Percentiles rank a stretch among this genome's conserved stretches.
Conservation (phyloP, 2,113 vertebrate genomes). For the Prietella phreatophila region DNA sequence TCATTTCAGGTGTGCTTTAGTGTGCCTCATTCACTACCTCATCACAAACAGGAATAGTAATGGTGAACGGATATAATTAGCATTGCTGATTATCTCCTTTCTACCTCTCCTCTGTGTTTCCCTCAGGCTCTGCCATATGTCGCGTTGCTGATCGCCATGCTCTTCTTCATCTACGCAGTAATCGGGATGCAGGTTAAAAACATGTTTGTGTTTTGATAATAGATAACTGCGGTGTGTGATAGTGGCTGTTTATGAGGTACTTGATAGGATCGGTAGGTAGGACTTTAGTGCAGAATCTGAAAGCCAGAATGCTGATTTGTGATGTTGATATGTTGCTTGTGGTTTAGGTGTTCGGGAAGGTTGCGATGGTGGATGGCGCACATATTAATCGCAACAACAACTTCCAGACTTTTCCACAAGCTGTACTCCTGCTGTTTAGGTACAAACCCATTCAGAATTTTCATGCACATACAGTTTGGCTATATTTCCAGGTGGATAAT, state of each 20-base stretch:
- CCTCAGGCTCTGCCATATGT: constrained; percentile 94
- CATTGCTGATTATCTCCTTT: background rate
- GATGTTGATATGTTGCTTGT: background rate
- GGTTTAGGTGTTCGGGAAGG: constrained; percentile 93
- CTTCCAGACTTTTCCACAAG: constrained; percentile 97
- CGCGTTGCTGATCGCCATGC: constrained; percentile 95
- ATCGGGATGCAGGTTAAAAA: constrained; percentile 95
- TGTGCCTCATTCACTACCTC: background rate
- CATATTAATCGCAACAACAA: constrained; percentile 99
- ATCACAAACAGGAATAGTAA: background rate
- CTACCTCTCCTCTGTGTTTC: constrained; percentile 41
- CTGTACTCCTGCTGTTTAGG: constrained; percentile 96
- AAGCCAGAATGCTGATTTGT: background rate
- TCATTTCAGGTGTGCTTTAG: constrained; percentile 88
- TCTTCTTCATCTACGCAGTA: constrained; percentile 99
- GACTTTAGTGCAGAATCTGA: background rate
- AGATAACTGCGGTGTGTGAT: no score
- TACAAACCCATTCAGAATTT: constrained; percentile 47
- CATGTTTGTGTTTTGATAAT: background rate
- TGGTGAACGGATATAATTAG: background rate
- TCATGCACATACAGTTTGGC: background rate
- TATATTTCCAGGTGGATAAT: background rate
- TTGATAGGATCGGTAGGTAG: background rate
- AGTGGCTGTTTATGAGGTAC: background rate
- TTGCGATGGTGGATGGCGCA: constrained; percentile 93